A percentile compares a stretch with the other conserved stretches of the same genome.
These are phyloP conservation scores for Eucera pruinosa DNA, from an alignment of 2,888 invertebrate species.

Conservation along the genomic window DNA sequence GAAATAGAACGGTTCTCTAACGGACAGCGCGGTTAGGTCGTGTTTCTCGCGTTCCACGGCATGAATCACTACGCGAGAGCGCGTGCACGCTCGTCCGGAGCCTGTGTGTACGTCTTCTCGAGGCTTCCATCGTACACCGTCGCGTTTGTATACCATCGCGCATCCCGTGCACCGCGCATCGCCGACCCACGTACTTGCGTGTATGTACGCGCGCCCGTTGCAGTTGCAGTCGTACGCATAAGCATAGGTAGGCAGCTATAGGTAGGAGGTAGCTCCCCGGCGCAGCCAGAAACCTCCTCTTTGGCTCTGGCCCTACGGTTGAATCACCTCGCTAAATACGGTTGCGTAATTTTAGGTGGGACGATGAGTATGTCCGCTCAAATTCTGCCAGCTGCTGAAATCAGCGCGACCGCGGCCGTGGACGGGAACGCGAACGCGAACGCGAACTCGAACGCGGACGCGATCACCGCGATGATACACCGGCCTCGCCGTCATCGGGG, in stretches of 20 bases:
- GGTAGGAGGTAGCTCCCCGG: conserved; percentile 21
- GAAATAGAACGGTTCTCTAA: conserved; percentile 77
- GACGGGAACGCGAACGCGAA: conserved; percentile 35
- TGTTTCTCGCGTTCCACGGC: conserved; percentile 76
- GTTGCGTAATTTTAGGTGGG: conserved; percentile 79
- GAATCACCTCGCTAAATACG: conserved; percentile 80
- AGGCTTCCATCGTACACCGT: conserved; percentile 54
- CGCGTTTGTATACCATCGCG: conserved; percentile 29
- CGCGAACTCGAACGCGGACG: conserved; percentile 35
- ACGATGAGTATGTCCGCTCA: conserved; percentile 70
- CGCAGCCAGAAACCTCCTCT: conserved; percentile 21
- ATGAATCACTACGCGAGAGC: conserved; percentile 61
- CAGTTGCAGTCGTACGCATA: too few relatives aligned
- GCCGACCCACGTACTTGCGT: conserved; percentile 53
- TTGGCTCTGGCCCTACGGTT: conserved; percentile 68
- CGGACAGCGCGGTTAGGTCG: conserved; percentile 71
- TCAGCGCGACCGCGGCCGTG: conserved; percentile 39
- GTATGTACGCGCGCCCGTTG: too few relatives aligned
- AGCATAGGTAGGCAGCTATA: conserved; percentile 29
- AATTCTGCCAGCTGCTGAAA: conserved; percentile 67
- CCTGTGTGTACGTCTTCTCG: conserved; percentile 48
- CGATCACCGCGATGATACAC: conserved; percentile 12
- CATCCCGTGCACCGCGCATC: conserved; percentile 40
- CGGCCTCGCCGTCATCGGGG: conserved; percentile 26
- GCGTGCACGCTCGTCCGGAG: conserved; percentile 38